Evolutionary conservation across 2,113 vertebrate genomes (phyloP).

Genomic region (Chloroceryle aenea): DNA sequence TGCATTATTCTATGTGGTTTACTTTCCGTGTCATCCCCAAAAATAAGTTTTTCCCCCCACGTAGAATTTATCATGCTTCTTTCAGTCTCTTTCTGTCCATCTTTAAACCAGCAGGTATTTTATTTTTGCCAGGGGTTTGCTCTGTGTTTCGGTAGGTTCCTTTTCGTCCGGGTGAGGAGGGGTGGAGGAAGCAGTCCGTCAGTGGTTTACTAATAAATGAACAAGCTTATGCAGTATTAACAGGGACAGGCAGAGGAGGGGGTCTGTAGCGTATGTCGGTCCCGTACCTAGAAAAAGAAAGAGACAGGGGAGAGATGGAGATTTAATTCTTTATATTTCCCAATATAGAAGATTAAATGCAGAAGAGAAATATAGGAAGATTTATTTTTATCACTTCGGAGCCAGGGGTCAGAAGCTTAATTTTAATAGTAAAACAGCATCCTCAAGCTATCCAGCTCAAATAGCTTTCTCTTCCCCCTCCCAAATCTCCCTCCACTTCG

Average conservation of each 20-base stretch:
- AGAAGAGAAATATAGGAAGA: constrained; percentile 37
- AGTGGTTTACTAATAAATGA: constrained; percentile 84
- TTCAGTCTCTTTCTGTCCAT: constrained; percentile 78
- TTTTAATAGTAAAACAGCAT: constrained; percentile 67
- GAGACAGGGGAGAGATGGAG: constrained; percentile 17
- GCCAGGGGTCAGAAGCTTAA: constrained; percentile 54
- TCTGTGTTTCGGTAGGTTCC: constrained; percentile 37
- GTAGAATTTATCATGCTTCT: constrained; percentile 81
- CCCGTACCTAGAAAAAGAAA: constrained; percentile 79
- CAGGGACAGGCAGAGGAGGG: constrained; percentile 82
- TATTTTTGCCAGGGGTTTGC: constrained; percentile 28
- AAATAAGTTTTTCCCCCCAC: constrained; percentile 72
- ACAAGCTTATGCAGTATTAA: constrained; percentile 87
- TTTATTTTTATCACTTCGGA: constrained; percentile 64
- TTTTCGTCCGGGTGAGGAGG: constrained; percentile 53
- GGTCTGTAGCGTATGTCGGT: constrained; percentile 78
- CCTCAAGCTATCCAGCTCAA: constrained; percentile 31
- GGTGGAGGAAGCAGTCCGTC: constrained; percentile 65
- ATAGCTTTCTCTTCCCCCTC: constrained; percentile 10
- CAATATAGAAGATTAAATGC: constrained; percentile 43
- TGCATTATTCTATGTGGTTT: constrained; percentile 78
- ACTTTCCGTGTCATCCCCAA: constrained; percentile 76
- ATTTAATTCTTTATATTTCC: constrained; percentile 44
- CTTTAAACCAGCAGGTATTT: constrained; percentile 33
- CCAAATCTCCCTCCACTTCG: constrained; percentile 6